These are phyloP conservation scores for Pocota personata DNA, from an alignment of 2,888 invertebrate species.

Conservation along the genomic window DNA sequence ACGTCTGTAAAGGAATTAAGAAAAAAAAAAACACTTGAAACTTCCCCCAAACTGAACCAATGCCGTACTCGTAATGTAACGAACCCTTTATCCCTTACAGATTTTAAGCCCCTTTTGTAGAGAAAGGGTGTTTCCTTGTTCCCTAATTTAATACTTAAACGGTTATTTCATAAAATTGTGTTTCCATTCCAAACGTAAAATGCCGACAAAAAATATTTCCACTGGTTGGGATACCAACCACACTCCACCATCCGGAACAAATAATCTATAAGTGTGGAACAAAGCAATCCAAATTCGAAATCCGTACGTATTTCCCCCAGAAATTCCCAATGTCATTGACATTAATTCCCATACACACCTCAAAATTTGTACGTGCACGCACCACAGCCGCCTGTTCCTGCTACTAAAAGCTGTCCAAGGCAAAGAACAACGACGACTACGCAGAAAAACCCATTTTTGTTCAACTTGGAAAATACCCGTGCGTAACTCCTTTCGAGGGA, in stretches of 20 bases:
- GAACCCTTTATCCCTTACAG: neutral
- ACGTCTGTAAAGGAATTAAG: too few species aligned
- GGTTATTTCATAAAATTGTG: neutral
- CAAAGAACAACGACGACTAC: conserved; percentile 1
- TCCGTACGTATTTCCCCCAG: conserved; percentile 33
- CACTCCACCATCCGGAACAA: neutral
- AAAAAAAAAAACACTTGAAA: too few species aligned
- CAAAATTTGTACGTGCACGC: conserved; percentile 64
- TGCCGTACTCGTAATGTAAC: neutral
- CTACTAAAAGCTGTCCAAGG: conserved; percentile 17
- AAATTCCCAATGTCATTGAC: conserved; percentile 72
- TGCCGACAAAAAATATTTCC: too few species aligned
- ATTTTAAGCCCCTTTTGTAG: neutral
- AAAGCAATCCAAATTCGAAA: conserved; percentile 62
- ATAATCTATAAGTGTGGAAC: conserved; percentile 5
- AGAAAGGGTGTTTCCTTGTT: neutral
- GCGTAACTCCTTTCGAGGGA: conserved; percentile 59
- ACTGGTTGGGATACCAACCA: neutral
- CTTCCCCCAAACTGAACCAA: neutral
- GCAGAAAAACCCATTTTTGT: conserved; percentile 62
- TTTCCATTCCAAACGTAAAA: neutral
- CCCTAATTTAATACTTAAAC: neutral
- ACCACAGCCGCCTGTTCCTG: conserved; percentile 17
- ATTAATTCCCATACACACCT: conserved; percentile 71
- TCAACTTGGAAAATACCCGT: conserved; percentile 71